Conservation (phyloP, 2,113 vertebrate genomes). For the Prunella fulvescens region DNA sequence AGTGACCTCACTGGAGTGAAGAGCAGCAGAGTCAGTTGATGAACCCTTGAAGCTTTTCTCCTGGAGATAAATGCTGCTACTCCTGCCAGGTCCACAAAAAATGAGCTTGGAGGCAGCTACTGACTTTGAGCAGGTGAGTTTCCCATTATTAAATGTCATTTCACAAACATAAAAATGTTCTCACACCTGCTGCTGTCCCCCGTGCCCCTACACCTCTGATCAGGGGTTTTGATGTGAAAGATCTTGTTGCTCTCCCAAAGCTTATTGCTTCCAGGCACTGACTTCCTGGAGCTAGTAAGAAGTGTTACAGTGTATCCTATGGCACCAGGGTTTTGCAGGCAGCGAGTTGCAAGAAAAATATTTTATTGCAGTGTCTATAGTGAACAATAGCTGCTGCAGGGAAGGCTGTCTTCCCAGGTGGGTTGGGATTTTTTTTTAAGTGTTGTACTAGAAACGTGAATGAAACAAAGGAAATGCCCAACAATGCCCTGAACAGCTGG, state of each 20-base stretch:
- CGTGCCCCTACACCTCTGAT: rapidly evolving
- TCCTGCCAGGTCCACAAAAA: neutral
- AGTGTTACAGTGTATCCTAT: rapidly evolving
- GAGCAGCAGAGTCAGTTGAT: neutral
- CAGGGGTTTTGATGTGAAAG: neutral
- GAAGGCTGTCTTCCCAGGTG: neutral
- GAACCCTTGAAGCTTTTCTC: neutral
- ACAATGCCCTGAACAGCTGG: slow-evolving; percentile 27
- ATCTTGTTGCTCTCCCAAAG: neutral
- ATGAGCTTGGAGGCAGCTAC: neutral
- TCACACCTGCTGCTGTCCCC: neutral
- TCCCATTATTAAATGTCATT: neutral
- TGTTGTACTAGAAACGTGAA: slow-evolving; percentile 26
- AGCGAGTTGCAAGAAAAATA: neutral
- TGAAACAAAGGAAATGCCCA: slow-evolving; percentile 36
- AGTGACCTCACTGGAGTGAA: neutral
- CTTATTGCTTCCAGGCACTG: neutral
- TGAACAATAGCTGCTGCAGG: neutral
- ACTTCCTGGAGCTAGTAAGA: neutral
- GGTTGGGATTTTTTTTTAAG: neutral
- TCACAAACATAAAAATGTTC: neutral
- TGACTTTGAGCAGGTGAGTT: neutral
- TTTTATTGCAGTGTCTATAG: neutral
- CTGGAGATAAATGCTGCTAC: neutral
- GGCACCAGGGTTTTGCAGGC: neutral